A percentile compares a stretch with the other conserved stretches of the same genome.
phyloP scores from a whole-genome alignment of 2,888 invertebrate genomes.

The Cataglyphis cursor region DNA sequence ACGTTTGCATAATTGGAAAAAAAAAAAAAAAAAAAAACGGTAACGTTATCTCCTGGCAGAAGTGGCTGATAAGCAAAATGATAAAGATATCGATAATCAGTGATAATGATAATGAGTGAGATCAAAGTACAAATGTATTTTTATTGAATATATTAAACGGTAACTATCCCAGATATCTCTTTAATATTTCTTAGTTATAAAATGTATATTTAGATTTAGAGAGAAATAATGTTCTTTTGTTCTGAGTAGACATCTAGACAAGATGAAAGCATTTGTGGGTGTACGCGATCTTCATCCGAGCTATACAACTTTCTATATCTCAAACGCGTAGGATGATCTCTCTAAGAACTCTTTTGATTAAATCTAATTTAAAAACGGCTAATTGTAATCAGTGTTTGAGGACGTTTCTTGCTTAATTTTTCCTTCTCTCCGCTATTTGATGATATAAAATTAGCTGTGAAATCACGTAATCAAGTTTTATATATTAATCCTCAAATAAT shows the following conservation, averaged over 20 bases:
- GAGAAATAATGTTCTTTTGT: not conserved
- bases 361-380: not conserved
- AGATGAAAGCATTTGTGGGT: not conserved
- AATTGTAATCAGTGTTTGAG: not conserved
- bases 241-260: not conserved
- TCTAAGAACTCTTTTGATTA: not conserved
- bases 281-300: not conserved
- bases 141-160: not conserved
- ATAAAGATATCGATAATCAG: too few species aligned
- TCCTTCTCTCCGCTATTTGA: not conserved
- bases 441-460: not conserved
- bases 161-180: not conserved
- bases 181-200: not conserved
- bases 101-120: not conserved
- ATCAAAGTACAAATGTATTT: not conserved
- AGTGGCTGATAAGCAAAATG: not conserved
- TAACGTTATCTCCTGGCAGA: not conserved
- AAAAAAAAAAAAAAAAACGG: not conserved
- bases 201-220: not conserved
- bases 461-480: not conserved
- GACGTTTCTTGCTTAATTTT: not conserved
- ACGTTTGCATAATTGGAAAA: not conserved
- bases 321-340: not conserved
- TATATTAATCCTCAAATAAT: not conserved
- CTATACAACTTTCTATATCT: not conserved